A percentile compares a stretch with the other conserved stretches of the same genome.
phyloP scores from a whole-genome alignment of 35 echinoderm and acorn worm genomes.

The Diadema setosum region DNA sequence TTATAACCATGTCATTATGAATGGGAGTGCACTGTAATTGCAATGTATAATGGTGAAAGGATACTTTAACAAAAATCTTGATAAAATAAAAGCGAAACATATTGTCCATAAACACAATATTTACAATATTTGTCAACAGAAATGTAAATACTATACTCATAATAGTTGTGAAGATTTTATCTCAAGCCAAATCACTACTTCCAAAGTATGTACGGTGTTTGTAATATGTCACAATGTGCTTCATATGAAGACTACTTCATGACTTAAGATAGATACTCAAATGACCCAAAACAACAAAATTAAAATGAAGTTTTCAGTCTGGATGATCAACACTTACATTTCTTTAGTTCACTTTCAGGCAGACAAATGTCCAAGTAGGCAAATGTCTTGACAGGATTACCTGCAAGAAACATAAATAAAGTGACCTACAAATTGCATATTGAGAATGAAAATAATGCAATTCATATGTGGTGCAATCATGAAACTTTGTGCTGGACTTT shows the following conservation, averaged over 20 bases:
- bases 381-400: slow-evolving; percentile 52
- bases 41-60: too few species aligned
- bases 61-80: too few species aligned
- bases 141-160: not conserved
- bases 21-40: too few species aligned
- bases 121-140: too few species aligned
- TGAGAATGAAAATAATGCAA: not conserved
- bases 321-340: slow-evolving; percentile 55
- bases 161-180: not conserved
- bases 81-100: too few species aligned
- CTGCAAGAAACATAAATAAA: slow-evolving; percentile 10
- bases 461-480: not conserved
- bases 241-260: not conserved
- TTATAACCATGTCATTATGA: too few species aligned
- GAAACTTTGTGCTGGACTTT: not conserved
- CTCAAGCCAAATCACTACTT: not conserved
- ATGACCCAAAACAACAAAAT: not conserved
- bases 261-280: not conserved
- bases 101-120: too few species aligned
- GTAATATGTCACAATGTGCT: not conserved
- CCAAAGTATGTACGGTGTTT: not conserved
- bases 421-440: not conserved
- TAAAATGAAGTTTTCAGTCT: not conserved
- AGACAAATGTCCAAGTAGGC: slow-evolving; percentile 51
- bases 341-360: slow-evolving; percentile 54